Base-by-base conservation (phyloP, 2,113 vertebrate species). In the Puntigrus tetrazona region DNA sequence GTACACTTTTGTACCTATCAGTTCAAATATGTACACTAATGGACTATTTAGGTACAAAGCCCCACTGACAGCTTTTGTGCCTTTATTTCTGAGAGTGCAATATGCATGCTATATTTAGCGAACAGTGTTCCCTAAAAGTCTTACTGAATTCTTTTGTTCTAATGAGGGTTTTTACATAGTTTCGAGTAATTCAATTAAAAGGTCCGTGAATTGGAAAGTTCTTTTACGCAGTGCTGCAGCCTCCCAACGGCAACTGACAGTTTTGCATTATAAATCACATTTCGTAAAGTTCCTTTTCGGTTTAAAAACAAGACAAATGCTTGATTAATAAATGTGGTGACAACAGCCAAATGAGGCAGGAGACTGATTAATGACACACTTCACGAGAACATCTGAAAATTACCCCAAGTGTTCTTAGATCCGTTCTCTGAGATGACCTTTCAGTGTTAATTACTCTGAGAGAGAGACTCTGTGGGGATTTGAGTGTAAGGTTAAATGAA, bases 391-490 rank as follows among this genome's bases (percentile, higher is more conserved):
- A 52, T 52, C 16, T 76, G 73, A 76, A 52, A 20, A 76, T 76
- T 22, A 76, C 45, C 45, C 16, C 13, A 20, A 76, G 74, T 52
- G 20, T 55, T 76, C 74, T 52, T n/a, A 52, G 22, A 78, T 59
- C 20, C 10, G 11, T 41, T 61, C 31, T 78, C 20, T 14, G 14
- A 38, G 14, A 78, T 61, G 76, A 78, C 76, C 76, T 78, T 78
- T 59, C 55, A 36, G 52, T 59, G 76, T 78, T 59, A 78, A 78
- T 78, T 57, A 78, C 76, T 27, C 31, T 9, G 76, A 78, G 34
- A 61, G 34, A 61, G 52, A 78, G 50, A 59, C 76, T 22, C 76
- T 61, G 25, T 34, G 22, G 76, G 69, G 74, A 55, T 34, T 31
- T 22, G 47, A 11, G 47, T 6, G 27, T 31, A 52, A 76, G 47